Percentiles rank a stretch among this genome's conserved stretches.
Evolutionary conservation across 2,797 vertebrate genomes (phyloP).

Genomic region (Mormyrus hasselquistii): DNA sequence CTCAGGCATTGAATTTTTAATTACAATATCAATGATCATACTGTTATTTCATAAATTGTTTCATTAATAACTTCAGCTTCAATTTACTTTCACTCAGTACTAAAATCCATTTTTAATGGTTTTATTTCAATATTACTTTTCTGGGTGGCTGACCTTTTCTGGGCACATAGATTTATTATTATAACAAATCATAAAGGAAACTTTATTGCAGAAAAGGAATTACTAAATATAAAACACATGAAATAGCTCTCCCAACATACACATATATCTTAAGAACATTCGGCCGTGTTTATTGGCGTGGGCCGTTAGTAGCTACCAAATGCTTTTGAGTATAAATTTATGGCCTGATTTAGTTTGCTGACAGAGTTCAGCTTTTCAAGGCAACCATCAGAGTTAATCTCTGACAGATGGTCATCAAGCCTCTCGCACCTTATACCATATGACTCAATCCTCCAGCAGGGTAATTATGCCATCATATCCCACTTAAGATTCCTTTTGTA

Average conservation of each 20-base stretch:
- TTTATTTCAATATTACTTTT: neutral
- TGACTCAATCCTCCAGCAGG: constrained; percentile 11
- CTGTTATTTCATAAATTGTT: constrained; percentile 2
- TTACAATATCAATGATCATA: neutral
- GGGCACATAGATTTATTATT: neutral
- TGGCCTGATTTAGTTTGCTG: neutral
- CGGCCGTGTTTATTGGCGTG: neutral
- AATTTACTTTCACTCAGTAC: constrained; percentile 5
- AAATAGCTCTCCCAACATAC: neutral
- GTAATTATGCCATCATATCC: constrained; percentile 12
- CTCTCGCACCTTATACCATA: neutral
- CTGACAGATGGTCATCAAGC: constrained; percentile 14
- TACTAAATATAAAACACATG: neutral
- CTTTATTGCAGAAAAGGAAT: neutral
- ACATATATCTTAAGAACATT: neutral
- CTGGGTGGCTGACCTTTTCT: neutral
- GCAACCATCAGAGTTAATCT: constrained; percentile 7
- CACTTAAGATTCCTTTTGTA: constrained; percentile 12
- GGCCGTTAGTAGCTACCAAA: neutral
- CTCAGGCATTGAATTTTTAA: neutral
- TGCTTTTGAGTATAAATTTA: constrained; percentile 13
- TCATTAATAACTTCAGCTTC: constrained; percentile 1
- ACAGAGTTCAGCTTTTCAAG: neutral
- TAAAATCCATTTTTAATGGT: constrained; percentile 10
- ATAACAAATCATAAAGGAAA: constrained; percentile 13